These are phyloP conservation scores for Steatocranus sp. DNA, from an alignment of 2,797 vertebrate genomes.

Conservation along the genomic window DNA sequence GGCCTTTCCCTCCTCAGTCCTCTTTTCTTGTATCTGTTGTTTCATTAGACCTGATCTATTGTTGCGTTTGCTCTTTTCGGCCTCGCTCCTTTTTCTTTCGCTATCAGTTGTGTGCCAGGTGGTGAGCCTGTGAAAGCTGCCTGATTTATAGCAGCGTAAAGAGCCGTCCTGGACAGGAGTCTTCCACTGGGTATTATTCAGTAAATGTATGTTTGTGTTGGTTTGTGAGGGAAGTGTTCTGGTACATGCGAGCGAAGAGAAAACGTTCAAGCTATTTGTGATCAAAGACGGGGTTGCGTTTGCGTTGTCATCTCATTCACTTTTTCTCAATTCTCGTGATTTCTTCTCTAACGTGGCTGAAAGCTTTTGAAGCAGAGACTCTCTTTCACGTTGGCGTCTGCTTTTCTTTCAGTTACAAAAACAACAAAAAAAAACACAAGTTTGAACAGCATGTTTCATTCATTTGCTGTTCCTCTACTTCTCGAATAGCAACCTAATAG, in stretches of 20 bases:
- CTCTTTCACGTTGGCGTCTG: neutral
- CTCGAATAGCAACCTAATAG: neutral
- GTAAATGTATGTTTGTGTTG: neutral
- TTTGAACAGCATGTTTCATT: neutral
- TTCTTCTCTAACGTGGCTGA: neutral
- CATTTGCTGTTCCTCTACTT: neutral
- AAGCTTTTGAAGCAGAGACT: neutral
- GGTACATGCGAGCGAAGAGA: neutral
- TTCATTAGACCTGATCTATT: slow-evolving; percentile 58
- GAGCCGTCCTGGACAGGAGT: slow-evolving; percentile 36
- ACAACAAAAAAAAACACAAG: rapidly evolving
- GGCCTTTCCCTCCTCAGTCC: slow-evolving; percentile 27
- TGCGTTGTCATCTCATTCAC: neutral
- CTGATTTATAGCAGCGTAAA: slow-evolving; percentile 58
- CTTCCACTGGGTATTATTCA: slow-evolving; percentile 24
- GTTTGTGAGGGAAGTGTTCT: neutral
- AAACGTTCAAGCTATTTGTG: neutral
- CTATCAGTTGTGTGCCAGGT: slow-evolving; percentile 68
- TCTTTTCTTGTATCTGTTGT: slow-evolving; percentile 54
- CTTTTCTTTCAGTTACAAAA: neutral
- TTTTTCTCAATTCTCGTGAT: neutral
- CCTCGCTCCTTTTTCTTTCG: slow-evolving; percentile 39
- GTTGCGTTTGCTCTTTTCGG: slow-evolving; percentile 47
- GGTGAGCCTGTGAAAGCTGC: slow-evolving; percentile 53
- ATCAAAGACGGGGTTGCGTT: neutral